Evolutionary conservation across 2,797 vertebrate species (phyloP).

Genomic region (Centropyge bicolor): DNA sequence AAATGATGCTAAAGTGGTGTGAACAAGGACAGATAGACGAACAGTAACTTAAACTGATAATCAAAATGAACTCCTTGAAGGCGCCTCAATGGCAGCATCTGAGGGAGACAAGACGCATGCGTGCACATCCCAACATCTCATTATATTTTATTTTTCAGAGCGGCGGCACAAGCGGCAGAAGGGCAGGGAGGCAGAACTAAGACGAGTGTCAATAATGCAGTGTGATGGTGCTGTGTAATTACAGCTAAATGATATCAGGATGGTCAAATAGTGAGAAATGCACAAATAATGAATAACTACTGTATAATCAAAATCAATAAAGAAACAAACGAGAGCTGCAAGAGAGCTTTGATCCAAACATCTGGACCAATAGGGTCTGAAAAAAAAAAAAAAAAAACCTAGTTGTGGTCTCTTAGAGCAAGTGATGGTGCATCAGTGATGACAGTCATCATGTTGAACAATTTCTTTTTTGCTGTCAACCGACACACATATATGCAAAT

Average conservation of each 20-base stretch:
- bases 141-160: conserved; percentile 45
- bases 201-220: conserved; percentile 48
- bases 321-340: conserved; percentile 34
- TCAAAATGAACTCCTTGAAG: conserved; percentile 46
- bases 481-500: conserved; percentile 8
- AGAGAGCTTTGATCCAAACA: conserved; percentile 43
- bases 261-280: conserved; percentile 45
- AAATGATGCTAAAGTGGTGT: not conserved
- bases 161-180: conserved; percentile 25
- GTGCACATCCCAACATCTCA: conserved; percentile 47
- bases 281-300: conserved; percentile 55
- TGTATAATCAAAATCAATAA: conserved; percentile 48
- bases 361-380: conserved; percentile 9
- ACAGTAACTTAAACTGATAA: conserved; percentile 33
- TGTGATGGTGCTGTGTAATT: conserved; percentile 33
- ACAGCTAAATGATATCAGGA: conserved; percentile 49
- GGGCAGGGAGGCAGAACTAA: conserved; percentile 49
- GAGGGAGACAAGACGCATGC: conserved; percentile 14
- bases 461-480: conserved; percentile 18
- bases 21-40: conserved; percentile 13
- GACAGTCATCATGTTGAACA: conserved; percentile 35
- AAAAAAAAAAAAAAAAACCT: conserved; percentile 17
- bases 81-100: conserved; percentile 20
- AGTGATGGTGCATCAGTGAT: conserved; percentile 16
- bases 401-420: not conserved